A percentile compares a stretch with the other conserved stretches of the same genome.
phyloP scores from a whole-genome alignment of 2,113 vertebrate genomes.

The Aspidoscelis tigris region DNA sequence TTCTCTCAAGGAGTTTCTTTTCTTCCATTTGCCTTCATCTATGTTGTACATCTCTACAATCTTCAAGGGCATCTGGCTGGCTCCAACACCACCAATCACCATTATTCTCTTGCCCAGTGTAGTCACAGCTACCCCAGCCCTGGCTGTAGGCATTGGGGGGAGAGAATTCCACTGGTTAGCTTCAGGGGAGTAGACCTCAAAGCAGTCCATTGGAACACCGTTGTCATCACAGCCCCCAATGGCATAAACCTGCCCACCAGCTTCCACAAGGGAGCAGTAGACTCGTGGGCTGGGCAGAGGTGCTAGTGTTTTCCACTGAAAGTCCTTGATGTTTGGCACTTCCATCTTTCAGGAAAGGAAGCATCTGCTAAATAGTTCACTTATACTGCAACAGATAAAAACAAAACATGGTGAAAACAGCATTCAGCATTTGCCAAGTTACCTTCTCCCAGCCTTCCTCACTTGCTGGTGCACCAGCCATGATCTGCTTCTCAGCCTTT shows the following conservation, averaged over 20 bases:
- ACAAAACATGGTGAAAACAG: neutral
- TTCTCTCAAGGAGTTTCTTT: conserved; percentile 88
- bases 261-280: conserved; percentile 89
- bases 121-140: conserved; percentile 88
- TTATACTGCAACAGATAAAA: conserved; percentile 17
- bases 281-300: conserved; percentile 87
- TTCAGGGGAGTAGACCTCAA: conserved; percentile 93
- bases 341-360: conserved; percentile 77
- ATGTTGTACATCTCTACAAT: conserved; percentile 92
- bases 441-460: no score
- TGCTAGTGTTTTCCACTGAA: conserved; percentile 93
- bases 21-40: conserved; percentile 96
- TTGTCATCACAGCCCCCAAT: conserved; percentile 92
- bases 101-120: conserved; percentile 93
- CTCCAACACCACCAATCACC: conserved; percentile 92
- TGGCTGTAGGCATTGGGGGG: conserved; percentile 88
- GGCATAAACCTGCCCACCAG: conserved; percentile 90
- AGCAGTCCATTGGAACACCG: conserved; percentile 82
- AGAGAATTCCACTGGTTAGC: conserved; percentile 89
- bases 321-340: conserved; percentile 85
- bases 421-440: no score
- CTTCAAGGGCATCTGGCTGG: conserved; percentile 89
- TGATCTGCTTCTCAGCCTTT: no score
- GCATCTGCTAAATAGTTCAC: conserved; percentile 9
- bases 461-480: no score